Percentiles rank a stretch among this genome's conserved stretches.
These are phyloP conservation scores for Astreopora myriophthalma DNA, from an alignment of 64 coral and sea anemone species.

Conservation along the genomic window DNA sequence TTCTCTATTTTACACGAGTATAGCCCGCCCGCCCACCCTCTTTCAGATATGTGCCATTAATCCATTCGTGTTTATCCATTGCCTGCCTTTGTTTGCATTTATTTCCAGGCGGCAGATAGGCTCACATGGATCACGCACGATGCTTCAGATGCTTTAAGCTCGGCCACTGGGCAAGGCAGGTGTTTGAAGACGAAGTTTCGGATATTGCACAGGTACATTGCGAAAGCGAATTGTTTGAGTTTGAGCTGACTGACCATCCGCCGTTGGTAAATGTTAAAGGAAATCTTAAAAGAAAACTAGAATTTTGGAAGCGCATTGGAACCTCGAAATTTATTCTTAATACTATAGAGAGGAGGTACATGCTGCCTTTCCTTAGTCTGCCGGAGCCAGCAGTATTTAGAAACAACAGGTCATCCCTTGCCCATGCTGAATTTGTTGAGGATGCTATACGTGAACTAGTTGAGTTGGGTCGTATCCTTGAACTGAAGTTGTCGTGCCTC, in stretches of 20 bases:
- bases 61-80: too few relatives aligned
- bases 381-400: neutral
- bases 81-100: neutral
- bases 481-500: neutral
- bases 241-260: neutral
- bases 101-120: neutral
- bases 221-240: neutral
- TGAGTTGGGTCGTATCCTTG: neutral
- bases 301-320: conserved; percentile 46
- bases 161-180: neutral
- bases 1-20: neutral
- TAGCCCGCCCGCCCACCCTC: too few relatives aligned
- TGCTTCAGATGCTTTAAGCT: neutral
- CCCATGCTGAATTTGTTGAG: neutral
- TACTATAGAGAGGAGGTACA: conserved; percentile 20
- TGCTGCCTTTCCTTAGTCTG: neutral
- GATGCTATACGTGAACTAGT: conserved; percentile 6
- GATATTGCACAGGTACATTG: neutral
- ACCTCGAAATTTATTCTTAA: neutral
- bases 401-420: conserved; percentile 39
- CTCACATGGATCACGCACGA: neutral
- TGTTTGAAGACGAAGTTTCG: neutral
- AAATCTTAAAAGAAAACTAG: neutral
- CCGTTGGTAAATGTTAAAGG: too few relatives aligned
- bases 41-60: too few relatives aligned